Evolutionary conservation across 2,888 invertebrate genomes (phyloP), one percentile per base, ranked within the genome.

Genomic region (Drosophila diplacantha): DNA sequence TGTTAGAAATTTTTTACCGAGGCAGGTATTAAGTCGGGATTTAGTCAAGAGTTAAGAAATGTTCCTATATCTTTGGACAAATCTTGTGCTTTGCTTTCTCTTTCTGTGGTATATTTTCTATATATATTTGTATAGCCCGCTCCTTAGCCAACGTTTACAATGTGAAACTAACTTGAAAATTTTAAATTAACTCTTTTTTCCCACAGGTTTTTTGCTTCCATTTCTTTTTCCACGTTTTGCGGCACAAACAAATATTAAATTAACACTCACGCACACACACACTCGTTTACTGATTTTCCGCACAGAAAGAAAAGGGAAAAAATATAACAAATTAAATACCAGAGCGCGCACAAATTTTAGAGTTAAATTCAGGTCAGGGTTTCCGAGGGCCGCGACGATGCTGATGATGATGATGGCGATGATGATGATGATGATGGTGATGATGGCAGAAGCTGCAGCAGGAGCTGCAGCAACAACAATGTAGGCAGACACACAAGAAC

Each of bases 331-430:
- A 64, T 52, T 31, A 52, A 73, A 60, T 60, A 59, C 60, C 39
- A 69, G 74, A 70, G 67, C 65, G 63, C 63, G 72, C 72, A 79
- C 59, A 75, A 65, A 63, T 64, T 77, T 62, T 65, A 65, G 72
- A 73, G 78, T 71, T 69, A 66, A 77, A 78, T 78, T 78, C 74
- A 72, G 78, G 78, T 78, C 78, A 78, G 81, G 78, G 78, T 78
- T 78, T 69, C 64, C 69, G 47, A 61, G 72, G 61, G 35, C 63
- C 66, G 74, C 77, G 69, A 72, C 69, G 72, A 54, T 59, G 70
- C 55, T 34, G 41, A 31, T 9, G 57, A 26, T 29, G 53, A 35
- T 26, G 61, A 20, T 22, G 14, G 3, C 18, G 26, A 22, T 8
- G 57, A 26, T 29, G 51, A 29, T 24, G 61, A 61, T 70, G 69